Percentiles rank a stretch among this genome's conserved stretches.
phyloP scores from a whole-genome alignment of 2,888 invertebrate species.

The Eupithecia pulchellata region DNA sequence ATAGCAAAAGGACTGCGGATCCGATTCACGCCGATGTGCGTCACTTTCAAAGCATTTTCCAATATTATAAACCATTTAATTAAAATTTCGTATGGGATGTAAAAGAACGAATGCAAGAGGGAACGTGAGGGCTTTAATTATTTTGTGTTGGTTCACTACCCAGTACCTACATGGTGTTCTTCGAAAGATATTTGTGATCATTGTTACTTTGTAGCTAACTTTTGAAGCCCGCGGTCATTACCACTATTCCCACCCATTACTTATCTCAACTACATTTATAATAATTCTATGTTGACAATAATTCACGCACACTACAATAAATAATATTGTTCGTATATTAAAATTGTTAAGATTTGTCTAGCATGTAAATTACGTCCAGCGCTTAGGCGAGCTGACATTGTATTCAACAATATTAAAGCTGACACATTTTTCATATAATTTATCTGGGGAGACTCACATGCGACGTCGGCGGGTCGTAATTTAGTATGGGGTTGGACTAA shows the following conservation, averaged over 20 bases:
- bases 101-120: too few species aligned
- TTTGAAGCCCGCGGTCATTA: background rate
- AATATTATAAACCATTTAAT: too few species aligned
- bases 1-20: too few species aligned
- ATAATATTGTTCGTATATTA: slow-evolving; percentile 35
- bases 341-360: slow-evolving; percentile 46
- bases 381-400: slow-evolving; percentile 43
- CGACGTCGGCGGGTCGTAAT: slow-evolving; percentile 61
- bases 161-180: too few species aligned
- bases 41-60: too few species aligned
- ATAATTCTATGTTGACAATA: slow-evolving; percentile 21
- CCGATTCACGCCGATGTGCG: too few species aligned
- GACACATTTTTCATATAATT: slow-evolving; percentile 66
- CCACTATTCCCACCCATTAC: background rate
- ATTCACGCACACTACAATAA: slow-evolving; percentile 26
- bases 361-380: slow-evolving; percentile 45
- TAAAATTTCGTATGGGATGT: too few species aligned
- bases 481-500: slow-evolving; percentile 61
- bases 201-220: background rate
- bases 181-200: too few species aligned
- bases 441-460: slow-evolving; percentile 59
- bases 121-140: too few species aligned
- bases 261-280: slow-evolving; percentile 16
- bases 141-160: too few species aligned
- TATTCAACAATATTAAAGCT: slow-evolving; percentile 52